Evolutionary conservation across 1,140 invertebrate genomes (phyloP).

Genomic region (Phocides pigmalion): DNA sequence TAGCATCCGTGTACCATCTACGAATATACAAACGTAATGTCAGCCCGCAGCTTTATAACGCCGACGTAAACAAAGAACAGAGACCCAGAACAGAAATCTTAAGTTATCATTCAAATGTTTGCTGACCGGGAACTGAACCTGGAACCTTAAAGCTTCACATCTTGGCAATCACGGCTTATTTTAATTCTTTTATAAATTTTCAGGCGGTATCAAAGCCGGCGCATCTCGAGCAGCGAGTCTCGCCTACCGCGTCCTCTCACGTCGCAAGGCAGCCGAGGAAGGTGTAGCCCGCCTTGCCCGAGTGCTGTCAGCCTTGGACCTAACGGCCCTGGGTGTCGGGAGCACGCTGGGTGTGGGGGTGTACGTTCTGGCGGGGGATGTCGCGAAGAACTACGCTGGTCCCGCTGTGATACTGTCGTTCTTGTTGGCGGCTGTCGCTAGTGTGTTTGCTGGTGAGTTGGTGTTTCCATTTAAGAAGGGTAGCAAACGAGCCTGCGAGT

Average conservation of each 20-base stretch:
- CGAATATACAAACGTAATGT: too few species aligned
- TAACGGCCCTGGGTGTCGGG: constrained; percentile 92
- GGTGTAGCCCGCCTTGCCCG: constrained; percentile 85
- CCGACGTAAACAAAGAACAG: too few species aligned
- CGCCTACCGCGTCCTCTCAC: constrained; percentile 76
- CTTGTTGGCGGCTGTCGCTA: constrained; percentile 92
- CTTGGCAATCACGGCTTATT: neutral
- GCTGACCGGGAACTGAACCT: too few species aligned
- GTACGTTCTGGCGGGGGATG: constrained; percentile 94
- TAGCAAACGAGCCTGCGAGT: too few species aligned
- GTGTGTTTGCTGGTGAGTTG: constrained; percentile 90
- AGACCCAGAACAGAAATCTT: too few species aligned
- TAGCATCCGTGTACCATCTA: too few species aligned
- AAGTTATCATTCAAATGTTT: too few species aligned
- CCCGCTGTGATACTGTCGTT: constrained; percentile 94
- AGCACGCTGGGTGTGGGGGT: constrained; percentile 95
- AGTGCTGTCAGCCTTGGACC: constrained; percentile 89
- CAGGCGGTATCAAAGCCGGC: constrained; percentile 69
- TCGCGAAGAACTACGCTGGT: constrained; percentile 91
- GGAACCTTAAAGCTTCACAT: too few species aligned
- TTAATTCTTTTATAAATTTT: neutral
- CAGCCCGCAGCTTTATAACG: too few species aligned
- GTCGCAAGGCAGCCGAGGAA: constrained; percentile 80
- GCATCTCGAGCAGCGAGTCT: constrained; percentile 51
- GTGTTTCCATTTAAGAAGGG: too few species aligned